Evolutionary conservation across 2,888 invertebrate genomes (phyloP), one percentile per base, ranked within the genome.

Genomic region (Eupithecia centaureata): DNA sequence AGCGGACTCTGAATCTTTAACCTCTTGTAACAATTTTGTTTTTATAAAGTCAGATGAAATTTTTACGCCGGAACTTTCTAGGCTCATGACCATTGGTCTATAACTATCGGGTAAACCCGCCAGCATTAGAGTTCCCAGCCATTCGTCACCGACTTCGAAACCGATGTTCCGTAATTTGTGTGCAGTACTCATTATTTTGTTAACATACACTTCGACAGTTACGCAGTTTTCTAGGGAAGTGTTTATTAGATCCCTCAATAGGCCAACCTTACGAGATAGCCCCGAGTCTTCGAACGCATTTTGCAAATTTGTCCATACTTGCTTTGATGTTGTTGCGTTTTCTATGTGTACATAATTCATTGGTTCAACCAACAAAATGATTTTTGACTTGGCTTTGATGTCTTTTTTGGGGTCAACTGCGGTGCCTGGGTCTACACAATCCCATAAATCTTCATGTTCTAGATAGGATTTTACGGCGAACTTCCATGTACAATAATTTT

Each of bases 121-220:
- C 30, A 30, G 30, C 30, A 30, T 30, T 2, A 42, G 18, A 2
- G 42, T 42, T 15, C 42, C 42, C 18, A 42, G 42, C 42, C 42
- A 42, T 18, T 42, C 42, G 7, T 42, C 42, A 5, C 7, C 42
- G 3, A 42, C 42, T 42, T 18, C 7, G n/a, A 42, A 42, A 18
- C 18, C 18, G 2, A 42, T 42, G 15, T 42, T 42, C 3, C 42
- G n/a, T 2, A 42, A 7, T 7, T 18, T 12, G 42, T 42, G 18
- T 18, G 42, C 42, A 33, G 61, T 58, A 12, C 4, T 4, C 58
- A 90, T 51, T 4, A 42, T 42, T 18, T 42, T 42, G 18, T 18
- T n/a, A n/a, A n/a, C n/a, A n/a, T n/a, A n/a, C n/a, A n/a, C n/a
- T n/a, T n/a, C n/a, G n/a, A n/a, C n/a, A 18, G 1, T 42, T 12